phyloP scores from a whole-genome alignment of 2,888 invertebrate species.

The Venusia cambrica region DNA sequence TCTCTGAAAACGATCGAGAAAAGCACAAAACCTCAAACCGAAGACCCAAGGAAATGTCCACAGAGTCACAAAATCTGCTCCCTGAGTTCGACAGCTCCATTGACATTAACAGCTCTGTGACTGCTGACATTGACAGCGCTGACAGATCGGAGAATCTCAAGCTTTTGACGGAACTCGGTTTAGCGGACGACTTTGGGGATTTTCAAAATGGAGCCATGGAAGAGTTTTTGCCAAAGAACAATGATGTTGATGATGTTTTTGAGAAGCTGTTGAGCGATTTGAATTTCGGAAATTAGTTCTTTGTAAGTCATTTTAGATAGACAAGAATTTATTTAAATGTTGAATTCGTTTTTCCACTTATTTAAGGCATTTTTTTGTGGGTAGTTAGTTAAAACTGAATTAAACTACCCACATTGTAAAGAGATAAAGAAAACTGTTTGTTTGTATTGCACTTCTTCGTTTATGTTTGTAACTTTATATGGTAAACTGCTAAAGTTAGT shows the following conservation, averaged over 20 bases:
- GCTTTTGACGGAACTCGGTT: conserved; percentile 79
- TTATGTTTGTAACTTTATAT: no score
- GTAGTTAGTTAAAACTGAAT: no score
- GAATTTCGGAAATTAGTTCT: conserved; percentile 46
- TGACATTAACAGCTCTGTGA: conserved; percentile 39
- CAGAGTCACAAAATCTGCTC: conserved; percentile 60
- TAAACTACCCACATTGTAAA: no score
- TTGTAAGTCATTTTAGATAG: conserved; percentile 1
- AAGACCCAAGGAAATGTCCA: conserved; percentile 60
- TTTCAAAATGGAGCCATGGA: conserved; percentile 67
- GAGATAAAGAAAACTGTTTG: no score
- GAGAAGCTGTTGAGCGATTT: conserved; percentile 67
- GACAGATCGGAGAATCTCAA: conserved; percentile 59
- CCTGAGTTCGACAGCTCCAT: conserved; percentile 49
- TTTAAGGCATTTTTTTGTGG: no score
- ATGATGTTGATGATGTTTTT: conserved; percentile 61
- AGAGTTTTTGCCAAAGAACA: conserved; percentile 46
- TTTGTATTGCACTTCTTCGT: no score
- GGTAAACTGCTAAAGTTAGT: no score
- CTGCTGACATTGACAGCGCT: conserved; percentile 28
- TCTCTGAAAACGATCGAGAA: conserved; percentile 60
- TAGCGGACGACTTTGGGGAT: conserved; percentile 77
- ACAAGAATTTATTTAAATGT: no score
- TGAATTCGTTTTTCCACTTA: no score
- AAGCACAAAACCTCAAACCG: conserved; percentile 61